Evolutionary conservation across 37 sponge, comb jelly and placozoan species (phyloP).

Genomic region (Eunapius fragilis): DNA sequence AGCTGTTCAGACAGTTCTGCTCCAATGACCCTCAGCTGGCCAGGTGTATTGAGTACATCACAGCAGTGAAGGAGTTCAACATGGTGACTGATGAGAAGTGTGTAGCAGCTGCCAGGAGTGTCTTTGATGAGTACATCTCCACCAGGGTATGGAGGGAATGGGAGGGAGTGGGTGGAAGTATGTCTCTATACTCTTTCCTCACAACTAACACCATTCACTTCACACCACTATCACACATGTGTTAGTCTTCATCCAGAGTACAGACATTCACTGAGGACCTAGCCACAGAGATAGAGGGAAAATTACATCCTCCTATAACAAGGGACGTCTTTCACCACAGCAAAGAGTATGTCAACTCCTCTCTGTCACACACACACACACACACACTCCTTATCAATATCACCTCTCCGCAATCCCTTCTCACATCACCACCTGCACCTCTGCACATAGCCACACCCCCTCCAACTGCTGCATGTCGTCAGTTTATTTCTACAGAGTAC

Average conservation of each 20-base stretch:
- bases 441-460: not conserved
- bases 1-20: conserved; percentile 85
- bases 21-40: conserved; percentile 27
- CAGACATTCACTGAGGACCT: conserved; percentile 18
- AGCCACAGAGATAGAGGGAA: conserved; percentile 12
- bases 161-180: no score
- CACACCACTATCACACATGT: not conserved
- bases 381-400: not conserved
- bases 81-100: conserved; percentile 77
- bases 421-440: not conserved
- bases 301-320: not conserved
- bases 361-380: conserved; percentile 1
- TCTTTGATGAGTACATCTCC: conserved; percentile 79
- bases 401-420: not conserved
- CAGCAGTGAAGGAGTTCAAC: conserved; percentile 63
- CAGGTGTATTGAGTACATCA: conserved; percentile 66
- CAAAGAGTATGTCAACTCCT: conserved; percentile 21
- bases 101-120: conserved; percentile 40
- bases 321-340: conserved; percentile 35
- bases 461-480: no score
- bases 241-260: conserved; percentile 33
- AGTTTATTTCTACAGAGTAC: no score
- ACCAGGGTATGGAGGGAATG: conserved; percentile 39
- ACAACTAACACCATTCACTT: not conserved
- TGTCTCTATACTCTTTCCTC: not conserved